A percentile compares a stretch with the other conserved stretches of the same genome.
Conservation (phyloP, 2,888 invertebrate genomes). For the Platerodrilus igneus region DNA sequence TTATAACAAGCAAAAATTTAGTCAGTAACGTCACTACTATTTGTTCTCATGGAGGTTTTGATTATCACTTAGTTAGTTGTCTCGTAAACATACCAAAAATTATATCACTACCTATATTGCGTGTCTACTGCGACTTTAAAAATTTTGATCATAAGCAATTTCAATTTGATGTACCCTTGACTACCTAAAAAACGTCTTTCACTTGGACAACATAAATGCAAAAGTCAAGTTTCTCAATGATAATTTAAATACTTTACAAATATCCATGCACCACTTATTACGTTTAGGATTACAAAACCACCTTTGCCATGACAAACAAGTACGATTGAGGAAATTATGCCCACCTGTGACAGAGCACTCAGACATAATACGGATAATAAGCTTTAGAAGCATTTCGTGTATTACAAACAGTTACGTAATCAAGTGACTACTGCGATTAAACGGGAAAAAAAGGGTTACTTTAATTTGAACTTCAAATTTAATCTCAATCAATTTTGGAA, state of each 20-base stretch:
- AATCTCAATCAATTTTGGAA: background rate
- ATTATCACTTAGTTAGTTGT: background rate
- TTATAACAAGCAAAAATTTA: background rate
- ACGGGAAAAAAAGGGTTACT: conserved; percentile 10
- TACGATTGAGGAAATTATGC: conserved; percentile 11
- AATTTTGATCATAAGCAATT: background rate
- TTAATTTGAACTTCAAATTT: background rate
- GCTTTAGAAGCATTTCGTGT: conserved; percentile 7
- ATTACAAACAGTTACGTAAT: conserved; percentile 16
- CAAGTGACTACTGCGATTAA: conserved; percentile 9
- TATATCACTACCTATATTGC: background rate
- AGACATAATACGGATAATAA: conserved; percentile 10
- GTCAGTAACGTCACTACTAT: background rate
- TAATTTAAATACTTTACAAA: background rate
- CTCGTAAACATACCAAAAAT: background rate
- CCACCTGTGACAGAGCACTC: conserved; percentile 10
- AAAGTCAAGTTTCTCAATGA: background rate
- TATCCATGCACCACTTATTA: conserved; percentile 8
- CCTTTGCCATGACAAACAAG: conserved; percentile 11
- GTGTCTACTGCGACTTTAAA: background rate
- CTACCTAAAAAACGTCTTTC: background rate
- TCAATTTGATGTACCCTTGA: background rate
- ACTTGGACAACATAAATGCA: too few relatives aligned
- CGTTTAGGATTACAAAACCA: conserved; percentile 2
- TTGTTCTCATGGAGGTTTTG: background rate